Evolutionary conservation across 2,797 vertebrate species (phyloP), one percentile per base, ranked within the genome.

Genomic region (Mormyrus hasselquistii): DNA sequence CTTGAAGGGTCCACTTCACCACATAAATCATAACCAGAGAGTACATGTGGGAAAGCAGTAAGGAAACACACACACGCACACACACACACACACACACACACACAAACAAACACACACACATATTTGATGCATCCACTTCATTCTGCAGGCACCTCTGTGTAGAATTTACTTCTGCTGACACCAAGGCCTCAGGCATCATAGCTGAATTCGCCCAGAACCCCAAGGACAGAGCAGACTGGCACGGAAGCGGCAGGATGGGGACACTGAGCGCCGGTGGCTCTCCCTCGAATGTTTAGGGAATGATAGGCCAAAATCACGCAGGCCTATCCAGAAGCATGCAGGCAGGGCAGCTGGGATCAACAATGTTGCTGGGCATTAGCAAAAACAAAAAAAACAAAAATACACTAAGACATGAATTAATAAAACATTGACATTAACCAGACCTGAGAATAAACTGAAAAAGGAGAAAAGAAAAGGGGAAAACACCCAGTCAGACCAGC

Each of bases 201-300:
- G 88, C 84, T 53, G 87, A 90, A 89, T 91, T 62, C 65, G 44
- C 86, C 53, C 83, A 85, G 93, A 96, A 94, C 93, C 95, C 93
- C 91, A 88, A 44, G 94, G 92, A 93, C 95, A 44, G 73, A 79
- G 10, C 73, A 44, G 73, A 79, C 16, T 79, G 73, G 73, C 34
- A 79, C 16, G 38, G 14, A 79, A 38, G 34, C 4, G 16, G 38
- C 14, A 79, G 73, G 38, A 79, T 79, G 73, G 73, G 73, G 29
- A 69, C 65, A 44, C 16, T 44, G 73, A n/a, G 16, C 0, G 65
- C 65, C 65, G 1, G 10, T 69, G 65, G 65, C 65, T 14, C 62
- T 65, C 65, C 10, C 12, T 34, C 25, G 12, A 69, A 69, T 69
- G 25, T 14, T 69, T 22, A n/a, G 76, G 41, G 76, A 41, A 41